Evolutionary conservation across 2,888 invertebrate genomes (phyloP).

Genomic region (Erebia palarica): DNA sequence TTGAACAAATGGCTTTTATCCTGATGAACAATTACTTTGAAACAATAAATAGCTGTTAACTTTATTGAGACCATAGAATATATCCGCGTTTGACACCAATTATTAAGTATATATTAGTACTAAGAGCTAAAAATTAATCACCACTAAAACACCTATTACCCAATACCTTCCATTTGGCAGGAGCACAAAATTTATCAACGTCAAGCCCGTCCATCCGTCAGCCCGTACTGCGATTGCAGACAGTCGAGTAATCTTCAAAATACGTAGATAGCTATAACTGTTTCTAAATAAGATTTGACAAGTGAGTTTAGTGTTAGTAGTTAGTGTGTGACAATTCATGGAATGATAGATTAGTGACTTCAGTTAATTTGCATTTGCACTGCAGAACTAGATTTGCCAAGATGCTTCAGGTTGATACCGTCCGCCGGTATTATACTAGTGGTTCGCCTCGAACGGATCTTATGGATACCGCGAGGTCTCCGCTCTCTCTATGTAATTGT

Average conservation of each 20-base stretch:
- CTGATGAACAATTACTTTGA: background rate
- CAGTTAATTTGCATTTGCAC: slow-evolving; percentile 6
- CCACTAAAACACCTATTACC: slow-evolving; percentile 17
- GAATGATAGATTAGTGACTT: slow-evolving; percentile 1
- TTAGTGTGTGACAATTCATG: no score
- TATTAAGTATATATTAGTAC: background rate
- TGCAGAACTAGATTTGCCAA: background rate
- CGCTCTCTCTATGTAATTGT: no score
- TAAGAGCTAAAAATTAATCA: slow-evolving; percentile 29
- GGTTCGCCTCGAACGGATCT: no score
- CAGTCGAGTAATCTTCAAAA: background rate
- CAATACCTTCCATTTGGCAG: slow-evolving; percentile 27
- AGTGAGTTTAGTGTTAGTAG: background rate
- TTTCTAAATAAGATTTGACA: background rate
- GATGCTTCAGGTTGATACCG: no score
- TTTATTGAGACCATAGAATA: background rate
- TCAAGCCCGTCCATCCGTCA: background rate
- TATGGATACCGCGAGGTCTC: no score
- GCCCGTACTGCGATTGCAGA: background rate
- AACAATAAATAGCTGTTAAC: background rate
- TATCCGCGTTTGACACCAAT: no score
- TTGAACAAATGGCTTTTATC: background rate
- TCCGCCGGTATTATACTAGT: no score
- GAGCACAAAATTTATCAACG: slow-evolving; percentile 24
- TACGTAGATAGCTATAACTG: background rate